These are phyloP conservation scores for Drosophila siamana DNA, from an alignment of 2,888 invertebrate species.

Conservation along the genomic window DNA sequence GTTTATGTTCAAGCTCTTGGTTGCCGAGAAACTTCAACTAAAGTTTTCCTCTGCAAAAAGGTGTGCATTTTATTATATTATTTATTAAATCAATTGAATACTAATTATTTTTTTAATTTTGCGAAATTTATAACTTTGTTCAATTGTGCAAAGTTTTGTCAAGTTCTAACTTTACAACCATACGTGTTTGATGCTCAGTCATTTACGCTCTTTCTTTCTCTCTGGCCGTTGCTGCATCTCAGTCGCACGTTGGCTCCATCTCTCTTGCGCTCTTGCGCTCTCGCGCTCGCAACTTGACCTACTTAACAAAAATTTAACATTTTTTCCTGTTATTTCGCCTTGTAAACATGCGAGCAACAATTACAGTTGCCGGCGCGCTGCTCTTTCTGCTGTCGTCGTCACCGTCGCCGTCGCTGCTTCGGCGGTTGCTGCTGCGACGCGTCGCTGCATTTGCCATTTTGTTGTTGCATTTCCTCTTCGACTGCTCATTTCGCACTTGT, in stretches of 20 bases:
- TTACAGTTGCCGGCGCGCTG: slow-evolving; percentile 76
- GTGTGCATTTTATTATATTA: neutral
- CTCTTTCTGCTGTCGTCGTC: slow-evolving; percentile 24
- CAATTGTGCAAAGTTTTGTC: neutral
- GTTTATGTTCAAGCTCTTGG: slow-evolving; percentile 57
- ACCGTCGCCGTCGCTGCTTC: slow-evolving; percentile 18
- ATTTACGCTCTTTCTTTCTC: slow-evolving; percentile 30
- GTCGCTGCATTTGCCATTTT: slow-evolving; percentile 65
- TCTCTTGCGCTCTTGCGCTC: slow-evolving; percentile 24
- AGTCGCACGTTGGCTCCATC: slow-evolving; percentile 21
- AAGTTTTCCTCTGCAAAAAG: neutral
- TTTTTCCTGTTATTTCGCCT: slow-evolving; percentile 85
- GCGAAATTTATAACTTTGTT: neutral
- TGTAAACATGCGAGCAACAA: slow-evolving; percentile 78
- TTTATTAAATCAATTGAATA: neutral
- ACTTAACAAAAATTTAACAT: slow-evolving; percentile 81
- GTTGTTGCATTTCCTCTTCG: slow-evolving; percentile 78
- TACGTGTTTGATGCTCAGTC: slow-evolving; percentile 67
- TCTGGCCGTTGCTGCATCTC: slow-evolving; percentile 13
- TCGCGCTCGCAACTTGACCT: slow-evolving; percentile 84
- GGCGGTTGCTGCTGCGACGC: slow-evolving; percentile 45
- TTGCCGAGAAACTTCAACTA: neutral
- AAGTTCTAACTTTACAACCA: slow-evolving; percentile 46
- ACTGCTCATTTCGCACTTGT: slow-evolving; percentile 74
- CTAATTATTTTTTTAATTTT: neutral